These are phyloP conservation scores for Campoletis raptor DNA, from an alignment of 2,888 invertebrate genomes.

Conservation along the genomic window DNA sequence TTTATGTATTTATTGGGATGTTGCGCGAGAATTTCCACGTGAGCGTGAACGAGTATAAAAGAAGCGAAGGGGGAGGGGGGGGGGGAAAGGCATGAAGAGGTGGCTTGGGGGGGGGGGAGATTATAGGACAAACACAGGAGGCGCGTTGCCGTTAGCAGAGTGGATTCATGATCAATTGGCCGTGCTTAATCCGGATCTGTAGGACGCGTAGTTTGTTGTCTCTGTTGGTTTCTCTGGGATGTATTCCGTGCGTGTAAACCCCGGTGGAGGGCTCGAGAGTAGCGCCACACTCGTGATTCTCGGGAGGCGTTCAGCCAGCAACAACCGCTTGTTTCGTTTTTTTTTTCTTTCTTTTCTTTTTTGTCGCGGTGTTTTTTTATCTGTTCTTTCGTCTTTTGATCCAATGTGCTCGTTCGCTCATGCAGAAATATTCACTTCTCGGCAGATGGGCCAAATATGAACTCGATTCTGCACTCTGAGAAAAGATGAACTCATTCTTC, in stretches of 20 bases:
- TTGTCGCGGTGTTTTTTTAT: too few species aligned
- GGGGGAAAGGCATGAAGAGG: not conserved
- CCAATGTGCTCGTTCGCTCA: conserved; percentile 77
- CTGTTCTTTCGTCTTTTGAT: conserved; percentile 31
- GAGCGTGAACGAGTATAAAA: conserved; percentile 29
- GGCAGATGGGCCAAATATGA: conserved; percentile 84
- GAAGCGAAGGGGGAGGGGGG: not conserved
- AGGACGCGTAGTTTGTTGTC: conserved; percentile 30
- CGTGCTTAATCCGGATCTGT: conserved; percentile 82
- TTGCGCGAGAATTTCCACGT: conserved; percentile 32
- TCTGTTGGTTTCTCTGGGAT: not conserved
- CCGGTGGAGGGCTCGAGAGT: conserved; percentile 12
- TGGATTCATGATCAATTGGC: conserved; percentile 84
- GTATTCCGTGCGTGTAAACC: not conserved
- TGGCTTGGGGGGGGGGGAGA: conserved; percentile 59
- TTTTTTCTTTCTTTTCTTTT: not conserved
- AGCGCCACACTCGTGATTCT: conserved; percentile 69
- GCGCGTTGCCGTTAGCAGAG: conserved; percentile 75
- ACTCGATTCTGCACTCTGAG: conserved; percentile 79
- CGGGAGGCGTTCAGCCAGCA: conserved; percentile 46
- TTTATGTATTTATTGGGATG: conserved; percentile 47
- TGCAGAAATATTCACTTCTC: conserved; percentile 80
- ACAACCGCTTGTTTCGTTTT: not conserved
- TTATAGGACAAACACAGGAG: conserved; percentile 81
- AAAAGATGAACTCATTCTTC: conserved; percentile 81